These are phyloP conservation scores for Notarius quadriscutis DNA, from an alignment of 2,113 vertebrate genomes.

Conservation along the genomic window DNA sequence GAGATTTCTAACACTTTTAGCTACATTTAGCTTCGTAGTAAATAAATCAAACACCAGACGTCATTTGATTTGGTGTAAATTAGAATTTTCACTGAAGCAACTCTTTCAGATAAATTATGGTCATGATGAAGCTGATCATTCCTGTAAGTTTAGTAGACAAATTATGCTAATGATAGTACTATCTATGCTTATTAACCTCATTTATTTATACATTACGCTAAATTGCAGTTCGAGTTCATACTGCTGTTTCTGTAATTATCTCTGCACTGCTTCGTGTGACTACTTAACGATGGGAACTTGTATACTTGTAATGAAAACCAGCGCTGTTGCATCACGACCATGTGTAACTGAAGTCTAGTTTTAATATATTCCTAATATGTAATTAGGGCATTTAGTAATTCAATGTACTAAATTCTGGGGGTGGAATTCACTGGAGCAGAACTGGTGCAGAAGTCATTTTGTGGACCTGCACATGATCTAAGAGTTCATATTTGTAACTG, in stretches of 20 bases:
- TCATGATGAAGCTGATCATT: slow-evolving; percentile 1
- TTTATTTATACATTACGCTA: slow-evolving; percentile 26
- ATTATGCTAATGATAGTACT: neutral
- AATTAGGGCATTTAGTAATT: too few relatives aligned
- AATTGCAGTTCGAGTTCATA: neutral
- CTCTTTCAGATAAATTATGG: neutral
- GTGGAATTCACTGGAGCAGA: neutral
- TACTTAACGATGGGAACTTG: neutral
- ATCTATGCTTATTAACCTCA: neutral
- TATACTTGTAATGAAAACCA: neutral
- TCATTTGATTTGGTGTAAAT: neutral
- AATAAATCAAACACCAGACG: neutral
- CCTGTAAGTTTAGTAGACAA: neutral
- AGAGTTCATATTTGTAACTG: neutral
- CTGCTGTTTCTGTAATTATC: neutral
- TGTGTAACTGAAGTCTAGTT: neutral
- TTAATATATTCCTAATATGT: neutral
- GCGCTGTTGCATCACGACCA: neutral
- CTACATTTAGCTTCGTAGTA: neutral
- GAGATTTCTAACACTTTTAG: neutral
- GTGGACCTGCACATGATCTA: neutral
- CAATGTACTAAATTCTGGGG: neutral
- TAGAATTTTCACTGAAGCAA: neutral
- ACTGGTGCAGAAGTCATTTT: neutral
- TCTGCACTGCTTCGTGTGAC: neutral